Evolutionary conservation across 2,113 vertebrate species (phyloP), one percentile per base, ranked within the genome.

Genomic region (Paracanthobrama guichenoti): DNA sequence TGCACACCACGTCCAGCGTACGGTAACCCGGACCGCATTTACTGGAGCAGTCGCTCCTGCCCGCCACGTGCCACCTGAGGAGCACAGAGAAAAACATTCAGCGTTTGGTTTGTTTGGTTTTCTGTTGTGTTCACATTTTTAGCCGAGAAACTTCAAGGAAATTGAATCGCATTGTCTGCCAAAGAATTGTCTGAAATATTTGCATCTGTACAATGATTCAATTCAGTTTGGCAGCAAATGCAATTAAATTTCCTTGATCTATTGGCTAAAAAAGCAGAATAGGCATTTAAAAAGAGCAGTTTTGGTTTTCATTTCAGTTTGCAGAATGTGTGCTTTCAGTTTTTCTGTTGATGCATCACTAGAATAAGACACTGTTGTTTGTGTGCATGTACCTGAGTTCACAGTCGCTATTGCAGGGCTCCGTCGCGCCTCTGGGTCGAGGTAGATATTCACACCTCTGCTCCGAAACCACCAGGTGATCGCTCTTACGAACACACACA

Each of bases 41-140:
- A 0, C 96, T 91, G 0, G 97, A 97, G 67, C 98, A 99, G 46
- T 97, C 96, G 35, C 97, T 98, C 93, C 94, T 97, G 62, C 97
- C 96, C 72, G 90, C 88, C 31, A 93, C 88, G 31, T 97, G 93
- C 98, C 97, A 99, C 93, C 98, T 99, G 88, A 48, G 3, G 71
- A 59, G 71, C 75, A 26, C 4, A 26, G 6, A 66, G 9, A 64
- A 39, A 39, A 39, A 39, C 6, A 0, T 39, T 39, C 39, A 6
- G 48, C 4, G 59, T 13, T 26, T 4, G 2, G 11, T 4, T 26
- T 9, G 1, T 12, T 5, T 6, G 59, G 1, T 26, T 24, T 60
- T n/a, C 55, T 12, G 10, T 24, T 60, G 10, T 26, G 59, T 24
- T 64, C 6, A 64, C 4, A 2, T 28, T 14, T 60, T 62, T 62